Evolutionary conservation across 2,113 vertebrate genomes (phyloP), one percentile per base, ranked within the genome.

Genomic region (Pitta sordida): DNA sequence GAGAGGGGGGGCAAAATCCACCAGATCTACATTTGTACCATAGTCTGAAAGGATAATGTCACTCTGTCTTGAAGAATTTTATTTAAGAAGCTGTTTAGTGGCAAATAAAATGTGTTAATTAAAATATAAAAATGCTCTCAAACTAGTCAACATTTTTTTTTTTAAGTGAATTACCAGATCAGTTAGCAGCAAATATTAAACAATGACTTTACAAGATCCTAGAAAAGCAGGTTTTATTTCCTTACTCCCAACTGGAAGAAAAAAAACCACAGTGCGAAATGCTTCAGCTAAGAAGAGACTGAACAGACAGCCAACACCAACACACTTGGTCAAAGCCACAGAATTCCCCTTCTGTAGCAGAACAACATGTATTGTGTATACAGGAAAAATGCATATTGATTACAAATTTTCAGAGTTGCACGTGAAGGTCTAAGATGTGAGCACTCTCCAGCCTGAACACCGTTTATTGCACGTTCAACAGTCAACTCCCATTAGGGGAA

Each of bases 101-200:
- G 58, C 69, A 97, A 96, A 97, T 96, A 95, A 96, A 94, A 90
- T 62, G 90, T 95, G 95, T 97, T 93, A 95, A 89, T 88, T 92
- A 93, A 96, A 93, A 84, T 58, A 56, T 94, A 85, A 93, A 94
- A 95, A 92, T 64, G 43, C 43, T 94, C 63, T 62, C 95, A 91
- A 96, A 52, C 37, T 46, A 76, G 58, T 83, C 46, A 90, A 88
- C 18, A 9, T 77, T 46, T 90, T 83, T 55, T n/a, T 55, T 62
- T 52, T 6, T 22, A n/a, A 44, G 52, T 70, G 6, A 43, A 80
- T 62, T 86, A 53, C 84, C 53, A 94, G 46, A 90, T 67, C 56
- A 90, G 21, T 17, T 51, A 48, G 76, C 49, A 90, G 51, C n/a
- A 88, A 90, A 68, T 78, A 60, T 34, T 69, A 59, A 89, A 79